Evolutionary conservation across 2,797 vertebrate species (phyloP).

Genomic region (Yasuhikotakia modesta): DNA sequence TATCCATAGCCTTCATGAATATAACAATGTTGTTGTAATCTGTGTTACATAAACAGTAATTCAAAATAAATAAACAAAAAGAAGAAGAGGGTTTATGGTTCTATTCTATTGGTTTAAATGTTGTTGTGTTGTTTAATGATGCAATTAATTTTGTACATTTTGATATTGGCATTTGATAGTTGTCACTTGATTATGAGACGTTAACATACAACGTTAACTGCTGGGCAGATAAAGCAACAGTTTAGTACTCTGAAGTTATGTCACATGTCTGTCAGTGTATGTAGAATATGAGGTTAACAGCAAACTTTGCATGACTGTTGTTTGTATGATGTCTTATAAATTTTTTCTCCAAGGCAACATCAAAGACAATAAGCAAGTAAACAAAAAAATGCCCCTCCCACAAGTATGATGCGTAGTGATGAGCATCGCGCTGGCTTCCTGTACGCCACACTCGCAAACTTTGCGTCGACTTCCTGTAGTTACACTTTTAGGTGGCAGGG

Average conservation of each 20-base stretch:
- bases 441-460: constrained; percentile 51
- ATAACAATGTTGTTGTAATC: background rate
- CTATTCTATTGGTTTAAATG: background rate
- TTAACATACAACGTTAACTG: background rate
- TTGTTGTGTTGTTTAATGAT: background rate
- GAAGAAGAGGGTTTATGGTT: background rate
- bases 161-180: background rate
- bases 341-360: constrained; percentile 33
- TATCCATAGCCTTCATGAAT: background rate
- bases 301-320: background rate
- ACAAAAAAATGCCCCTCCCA: constrained; percentile 58
- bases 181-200: background rate
- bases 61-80: background rate
- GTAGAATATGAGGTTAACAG: background rate
- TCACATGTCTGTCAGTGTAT: background rate
- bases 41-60: too few relatives aligned
- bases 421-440: constrained; percentile 53
- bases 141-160: background rate
- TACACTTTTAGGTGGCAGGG: constrained; percentile 29
- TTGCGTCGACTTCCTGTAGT: constrained; percentile 34
- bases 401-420: constrained; percentile 42
- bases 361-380: constrained; percentile 49
- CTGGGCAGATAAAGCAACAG: background rate
- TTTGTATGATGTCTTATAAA: background rate
- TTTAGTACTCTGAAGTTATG: background rate